Conservation (phyloP, 1,140 invertebrate species). For the Tyrophagus putrescentiae region DNA sequence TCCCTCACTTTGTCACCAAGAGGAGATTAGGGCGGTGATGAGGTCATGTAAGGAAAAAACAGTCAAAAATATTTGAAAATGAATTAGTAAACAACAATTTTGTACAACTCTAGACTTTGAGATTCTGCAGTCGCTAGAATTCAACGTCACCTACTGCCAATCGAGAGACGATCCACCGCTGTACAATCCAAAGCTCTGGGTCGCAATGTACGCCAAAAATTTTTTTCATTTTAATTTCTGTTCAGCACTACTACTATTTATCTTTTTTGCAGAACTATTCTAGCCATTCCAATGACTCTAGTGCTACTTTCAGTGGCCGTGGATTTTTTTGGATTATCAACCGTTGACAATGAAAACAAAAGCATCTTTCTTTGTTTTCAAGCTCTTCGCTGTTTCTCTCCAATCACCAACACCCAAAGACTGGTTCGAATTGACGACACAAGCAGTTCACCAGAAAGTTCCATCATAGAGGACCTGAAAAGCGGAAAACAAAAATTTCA, state of each 20-base stretch:
- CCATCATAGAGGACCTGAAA: not conserved
- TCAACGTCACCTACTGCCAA: slow-evolving; percentile 11
- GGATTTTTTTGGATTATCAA: not conserved
- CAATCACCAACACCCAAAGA: not conserved
- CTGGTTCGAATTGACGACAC: not conserved
- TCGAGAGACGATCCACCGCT: not conserved
- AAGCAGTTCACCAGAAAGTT: too few species aligned
- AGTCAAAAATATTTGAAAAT: too few species aligned
- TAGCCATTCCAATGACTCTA: not conserved
- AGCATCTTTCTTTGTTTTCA: too few species aligned
- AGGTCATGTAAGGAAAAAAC: slow-evolving; percentile 2
- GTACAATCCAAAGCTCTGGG: not conserved
- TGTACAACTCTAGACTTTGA: not conserved
- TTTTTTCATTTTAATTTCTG: not conserved
- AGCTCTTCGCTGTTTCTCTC: slow-evolving; percentile 10
- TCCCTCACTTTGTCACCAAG: slow-evolving; percentile 13
- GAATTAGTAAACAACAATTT: too few species aligned
- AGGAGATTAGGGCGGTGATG: not conserved
- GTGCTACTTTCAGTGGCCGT: not conserved
- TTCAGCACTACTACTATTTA: too few species aligned
- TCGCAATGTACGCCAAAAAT: not conserved
- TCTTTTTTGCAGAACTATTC: not conserved
- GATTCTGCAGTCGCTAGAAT: not conserved
- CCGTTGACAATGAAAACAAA: too few species aligned
- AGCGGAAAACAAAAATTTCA: not conserved